Conservation (phyloP, 2,797 vertebrate genomes). For the Erpetoichthys calabaricus region DNA sequence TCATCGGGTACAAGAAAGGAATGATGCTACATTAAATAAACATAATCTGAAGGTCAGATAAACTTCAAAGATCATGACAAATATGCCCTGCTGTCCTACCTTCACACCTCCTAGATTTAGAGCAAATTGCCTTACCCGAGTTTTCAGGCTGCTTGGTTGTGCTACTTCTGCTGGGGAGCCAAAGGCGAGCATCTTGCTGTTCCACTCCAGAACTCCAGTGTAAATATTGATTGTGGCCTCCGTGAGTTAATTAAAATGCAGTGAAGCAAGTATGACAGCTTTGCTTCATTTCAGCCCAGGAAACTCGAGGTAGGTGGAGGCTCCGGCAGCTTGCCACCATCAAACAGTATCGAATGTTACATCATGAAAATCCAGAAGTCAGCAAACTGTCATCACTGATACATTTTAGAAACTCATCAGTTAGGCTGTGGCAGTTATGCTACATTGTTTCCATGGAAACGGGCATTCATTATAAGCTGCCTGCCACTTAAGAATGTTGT, state of each 20-base stretch:
- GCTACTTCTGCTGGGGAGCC: too few species aligned
- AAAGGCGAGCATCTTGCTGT: too few species aligned
- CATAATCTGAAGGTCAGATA: too few species aligned
- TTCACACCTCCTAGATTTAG: too few species aligned
- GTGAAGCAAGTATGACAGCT: background rate
- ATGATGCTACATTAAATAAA: too few species aligned
- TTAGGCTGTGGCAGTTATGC: constrained; percentile 23
- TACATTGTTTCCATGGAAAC: constrained; percentile 50
- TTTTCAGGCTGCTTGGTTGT: too few species aligned
- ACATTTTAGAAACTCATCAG: constrained; percentile 17
- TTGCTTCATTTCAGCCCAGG: background rate
- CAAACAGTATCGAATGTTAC: constrained; percentile 5
- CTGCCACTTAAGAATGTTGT: constrained; percentile 38
- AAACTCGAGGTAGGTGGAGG: background rate
- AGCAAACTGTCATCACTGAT: constrained; percentile 16
- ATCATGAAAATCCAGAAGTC: constrained; percentile 17
- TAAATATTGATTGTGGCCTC: constrained; percentile 1
- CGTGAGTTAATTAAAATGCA: constrained; percentile 1
- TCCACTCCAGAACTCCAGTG: background rate
- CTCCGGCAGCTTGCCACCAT: background rate
- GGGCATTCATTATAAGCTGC: constrained; percentile 39
- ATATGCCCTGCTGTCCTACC: too few species aligned
- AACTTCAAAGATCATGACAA: too few species aligned
- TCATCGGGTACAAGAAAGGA: too few species aligned
- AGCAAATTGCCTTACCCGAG: too few species aligned